Evolutionary conservation across 1,140 invertebrate species (phyloP).

Genomic region (Aricia agestis): DNA sequence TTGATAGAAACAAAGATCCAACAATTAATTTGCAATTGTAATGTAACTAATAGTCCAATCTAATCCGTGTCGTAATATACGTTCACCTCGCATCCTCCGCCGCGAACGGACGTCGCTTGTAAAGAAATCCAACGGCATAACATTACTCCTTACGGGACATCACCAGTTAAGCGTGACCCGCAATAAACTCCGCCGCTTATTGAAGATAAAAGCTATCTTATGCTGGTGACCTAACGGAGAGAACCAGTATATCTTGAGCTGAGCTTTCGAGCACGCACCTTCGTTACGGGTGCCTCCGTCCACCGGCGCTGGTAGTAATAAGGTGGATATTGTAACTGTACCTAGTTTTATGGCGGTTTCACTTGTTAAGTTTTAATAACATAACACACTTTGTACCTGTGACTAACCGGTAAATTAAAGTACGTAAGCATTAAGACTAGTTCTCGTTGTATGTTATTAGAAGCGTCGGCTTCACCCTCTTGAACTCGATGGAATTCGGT

Average conservation of each 20-base stretch:
- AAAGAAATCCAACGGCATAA: conserved; percentile 41
- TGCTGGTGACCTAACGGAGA: conserved; percentile 33
- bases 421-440: conserved; percentile 11
- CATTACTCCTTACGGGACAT: conserved; percentile 51
- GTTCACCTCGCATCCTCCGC: conserved; percentile 21
- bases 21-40: conserved; percentile 9
- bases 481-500: background rate
- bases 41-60: conserved; percentile 1
- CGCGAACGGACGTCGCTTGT: conserved; percentile 9
- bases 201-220: conserved; percentile 39
- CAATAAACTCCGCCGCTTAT: conserved; percentile 28
- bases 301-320: conserved; percentile 35
- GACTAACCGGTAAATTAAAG: conserved; percentile 19
- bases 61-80: conserved; percentile 6
- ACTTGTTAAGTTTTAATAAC: conserved; percentile 48
- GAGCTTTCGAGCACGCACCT: conserved; percentile 9
- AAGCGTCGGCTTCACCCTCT: conserved; percentile 5
- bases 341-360: conserved; percentile 38
- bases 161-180: conserved; percentile 40
- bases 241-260: conserved; percentile 34
- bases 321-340: conserved; percentile 37
- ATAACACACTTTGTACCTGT: conserved; percentile 26
- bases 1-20: background rate
- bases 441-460: conserved; percentile 13
- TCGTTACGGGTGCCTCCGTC: conserved; percentile 25